A percentile compares a stretch with the other conserved stretches of the same genome.
Conservation (phyloP, 2,113 vertebrate species). For the Uria lomvia region DNA sequence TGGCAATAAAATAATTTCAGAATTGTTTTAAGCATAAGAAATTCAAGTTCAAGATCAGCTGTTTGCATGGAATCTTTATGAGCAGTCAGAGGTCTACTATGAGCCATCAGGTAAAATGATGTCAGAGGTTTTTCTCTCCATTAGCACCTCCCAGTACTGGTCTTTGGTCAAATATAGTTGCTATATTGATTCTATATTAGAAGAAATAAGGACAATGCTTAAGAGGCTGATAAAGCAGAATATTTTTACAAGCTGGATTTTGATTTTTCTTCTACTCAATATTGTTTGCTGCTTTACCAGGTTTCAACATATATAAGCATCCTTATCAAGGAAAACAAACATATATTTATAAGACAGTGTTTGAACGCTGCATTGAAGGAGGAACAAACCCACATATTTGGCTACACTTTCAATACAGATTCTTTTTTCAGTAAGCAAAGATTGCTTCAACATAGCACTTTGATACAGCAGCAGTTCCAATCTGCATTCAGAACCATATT, state of each 20-base stretch:
- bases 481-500: neutral
- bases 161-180: neutral
- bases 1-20: conserved; percentile 20
- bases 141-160: neutral
- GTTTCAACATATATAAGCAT: neutral
- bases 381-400: neutral
- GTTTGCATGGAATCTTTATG: neutral
- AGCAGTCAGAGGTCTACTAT: neutral
- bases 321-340: neutral
- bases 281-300: neutral
- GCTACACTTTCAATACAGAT: neutral
- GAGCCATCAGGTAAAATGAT: neutral
- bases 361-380: neutral
- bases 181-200: neutral
- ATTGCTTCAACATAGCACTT: neutral
- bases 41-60: neutral
- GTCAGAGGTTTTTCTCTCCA: neutral
- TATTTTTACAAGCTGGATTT: neutral
- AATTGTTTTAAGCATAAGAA: neutral
- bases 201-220: neutral
- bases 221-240: neutral
- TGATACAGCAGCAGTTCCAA: neutral
- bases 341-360: neutral
- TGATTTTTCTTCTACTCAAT: neutral
- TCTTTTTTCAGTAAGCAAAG: neutral